Conservation (phyloP, 2,888 invertebrate species). For the Lutraria lutraria region DNA sequence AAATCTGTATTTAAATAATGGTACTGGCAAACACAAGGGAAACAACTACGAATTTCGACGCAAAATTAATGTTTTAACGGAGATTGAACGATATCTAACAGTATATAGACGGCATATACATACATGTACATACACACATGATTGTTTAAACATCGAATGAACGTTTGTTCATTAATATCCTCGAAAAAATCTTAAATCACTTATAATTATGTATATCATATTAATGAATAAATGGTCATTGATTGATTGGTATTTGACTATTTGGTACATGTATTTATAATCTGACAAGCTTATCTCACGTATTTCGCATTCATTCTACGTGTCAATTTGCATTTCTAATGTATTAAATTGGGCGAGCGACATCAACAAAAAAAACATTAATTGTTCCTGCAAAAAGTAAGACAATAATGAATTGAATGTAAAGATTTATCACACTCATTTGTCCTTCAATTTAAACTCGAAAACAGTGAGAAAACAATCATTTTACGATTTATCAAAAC, state of each 20-base stretch:
- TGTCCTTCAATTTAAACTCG: neutral
- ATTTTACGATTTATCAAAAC: neutral
- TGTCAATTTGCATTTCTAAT: too few relatives aligned
- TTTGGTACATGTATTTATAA: neutral
- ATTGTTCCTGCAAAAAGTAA: neutral
- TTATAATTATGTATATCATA: neutral
- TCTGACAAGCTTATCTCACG: neutral
- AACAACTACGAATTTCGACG: too few relatives aligned
- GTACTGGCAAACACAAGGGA: too few relatives aligned
- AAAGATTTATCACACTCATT: neutral
- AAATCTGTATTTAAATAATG: too few relatives aligned
- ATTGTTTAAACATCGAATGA: too few relatives aligned
- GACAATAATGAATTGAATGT: neutral
- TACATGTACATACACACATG: too few relatives aligned
- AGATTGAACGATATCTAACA: too few relatives aligned
- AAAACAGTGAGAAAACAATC: neutral
- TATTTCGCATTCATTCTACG: neutral
- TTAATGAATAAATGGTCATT: neutral
- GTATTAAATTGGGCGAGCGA: neutral
- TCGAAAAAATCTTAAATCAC: neutral
- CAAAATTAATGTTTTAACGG: too few relatives aligned
- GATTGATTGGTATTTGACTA: neutral
- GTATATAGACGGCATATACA: too few relatives aligned
- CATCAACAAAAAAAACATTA: neutral
- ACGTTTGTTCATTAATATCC: too few relatives aligned